Conservation (phyloP, 2,797 vertebrate genomes). For the Fundulus diaphanus region DNA sequence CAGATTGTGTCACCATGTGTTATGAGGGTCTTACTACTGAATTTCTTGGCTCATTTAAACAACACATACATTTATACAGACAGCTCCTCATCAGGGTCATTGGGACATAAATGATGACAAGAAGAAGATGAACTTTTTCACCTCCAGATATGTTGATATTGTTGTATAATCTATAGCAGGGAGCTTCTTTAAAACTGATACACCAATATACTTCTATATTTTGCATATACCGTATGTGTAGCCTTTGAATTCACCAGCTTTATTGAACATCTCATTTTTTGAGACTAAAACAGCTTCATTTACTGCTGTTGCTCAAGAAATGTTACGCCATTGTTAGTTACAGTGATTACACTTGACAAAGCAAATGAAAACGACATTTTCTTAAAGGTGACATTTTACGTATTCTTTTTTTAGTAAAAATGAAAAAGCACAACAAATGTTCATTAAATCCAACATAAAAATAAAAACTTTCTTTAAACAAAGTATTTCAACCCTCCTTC, state of each 20-base stretch:
- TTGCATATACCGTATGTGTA: neutral
- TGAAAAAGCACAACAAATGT: neutral
- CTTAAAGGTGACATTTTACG: neutral
- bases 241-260: neutral
- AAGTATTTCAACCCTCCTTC: neutral
- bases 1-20: neutral
- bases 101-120: no score
- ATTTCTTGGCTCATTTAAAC: neutral
- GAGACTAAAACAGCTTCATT: neutral
- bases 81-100: neutral
- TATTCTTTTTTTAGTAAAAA: neutral
- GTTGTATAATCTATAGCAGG: no score
- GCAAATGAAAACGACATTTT: neutral
- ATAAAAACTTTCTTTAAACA: neutral
- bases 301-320: neutral
- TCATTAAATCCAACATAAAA: neutral
- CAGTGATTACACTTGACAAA: neutral
- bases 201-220: no score
- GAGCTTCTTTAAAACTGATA: no score
- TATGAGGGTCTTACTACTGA: neutral
- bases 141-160: no score
- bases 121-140: no score
- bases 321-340: neutral
- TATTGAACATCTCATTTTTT: constrained; percentile 1
- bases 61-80: neutral